phyloP scores from a whole-genome alignment of 2,113 vertebrate genomes.

The Nerophis ophidion region DNA sequence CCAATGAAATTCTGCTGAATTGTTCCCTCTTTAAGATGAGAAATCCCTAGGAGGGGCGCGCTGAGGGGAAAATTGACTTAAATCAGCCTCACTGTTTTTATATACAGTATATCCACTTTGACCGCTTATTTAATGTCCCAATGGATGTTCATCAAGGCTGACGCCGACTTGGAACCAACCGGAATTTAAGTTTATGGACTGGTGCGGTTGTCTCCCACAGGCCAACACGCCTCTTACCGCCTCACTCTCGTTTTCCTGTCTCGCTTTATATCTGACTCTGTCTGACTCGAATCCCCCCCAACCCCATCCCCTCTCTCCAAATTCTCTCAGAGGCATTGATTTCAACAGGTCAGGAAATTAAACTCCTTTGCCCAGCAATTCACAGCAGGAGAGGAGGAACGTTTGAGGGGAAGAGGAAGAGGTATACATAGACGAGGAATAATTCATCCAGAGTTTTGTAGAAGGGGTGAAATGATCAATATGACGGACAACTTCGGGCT shows the following conservation, averaged over 20 bases:
- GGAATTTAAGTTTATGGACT: constrained; percentile 66
- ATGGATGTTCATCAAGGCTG: constrained; percentile 82
- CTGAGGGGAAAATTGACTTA: constrained; percentile 69
- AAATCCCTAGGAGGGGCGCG: constrained; percentile 51
- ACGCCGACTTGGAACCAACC: constrained; percentile 71
- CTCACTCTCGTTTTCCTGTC: constrained; percentile 35
- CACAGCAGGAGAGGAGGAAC: constrained; percentile 46
- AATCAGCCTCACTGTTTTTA: constrained; percentile 65
- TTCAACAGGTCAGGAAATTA: constrained; percentile 72
- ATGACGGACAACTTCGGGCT: constrained; percentile 16
- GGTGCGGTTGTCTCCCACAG: constrained; percentile 28
- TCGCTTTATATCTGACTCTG: constrained; percentile 27
- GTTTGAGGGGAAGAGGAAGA: constrained; percentile 37
- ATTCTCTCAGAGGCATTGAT: constrained; percentile 44
- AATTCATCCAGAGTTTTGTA: constrained; percentile 12
- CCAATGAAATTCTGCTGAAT: constrained; percentile 34
- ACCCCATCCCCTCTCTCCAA: neutral
- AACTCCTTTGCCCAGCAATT: constrained; percentile 48
- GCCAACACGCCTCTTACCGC: constrained; percentile 41
- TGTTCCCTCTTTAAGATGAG: constrained; percentile 25
- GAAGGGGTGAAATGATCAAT: constrained; percentile 36
- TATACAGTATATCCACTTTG: constrained; percentile 78
- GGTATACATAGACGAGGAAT: constrained; percentile 15
- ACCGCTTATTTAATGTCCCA: constrained; percentile 85
- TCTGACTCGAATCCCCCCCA: neutral